Conservation (phyloP, 2,888 invertebrate genomes). For the Ephialtes manifestator region DNA sequence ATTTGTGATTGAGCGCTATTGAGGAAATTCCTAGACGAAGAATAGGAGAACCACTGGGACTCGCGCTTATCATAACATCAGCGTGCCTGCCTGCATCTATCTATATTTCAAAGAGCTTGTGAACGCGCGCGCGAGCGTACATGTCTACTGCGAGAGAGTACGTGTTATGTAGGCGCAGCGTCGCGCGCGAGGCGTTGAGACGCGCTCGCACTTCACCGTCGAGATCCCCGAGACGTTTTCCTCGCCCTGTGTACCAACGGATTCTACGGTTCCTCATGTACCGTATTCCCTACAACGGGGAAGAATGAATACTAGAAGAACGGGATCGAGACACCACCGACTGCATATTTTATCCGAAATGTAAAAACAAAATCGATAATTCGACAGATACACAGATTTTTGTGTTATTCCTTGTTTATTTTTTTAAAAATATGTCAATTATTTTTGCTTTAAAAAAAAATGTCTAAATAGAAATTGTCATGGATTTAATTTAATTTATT, state of each 20-base stretch:
- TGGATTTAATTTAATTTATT: no score
- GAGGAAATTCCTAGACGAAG: constrained; percentile 35
- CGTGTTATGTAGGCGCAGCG: constrained; percentile 56
- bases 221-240: constrained; percentile 29
- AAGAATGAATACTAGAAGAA: constrained; percentile 7
- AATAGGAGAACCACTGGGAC: constrained; percentile 75
- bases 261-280: constrained; percentile 9
- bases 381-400: no score
- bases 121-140: constrained; percentile 56
- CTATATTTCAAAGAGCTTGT: constrained; percentile 77
- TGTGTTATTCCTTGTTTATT: no score
- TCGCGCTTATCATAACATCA: constrained; percentile 79
- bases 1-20: background rate
- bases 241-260: constrained; percentile 22
- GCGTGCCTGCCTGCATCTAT: constrained; percentile 77
- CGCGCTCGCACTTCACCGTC: constrained; percentile 13
- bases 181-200: constrained; percentile 48
- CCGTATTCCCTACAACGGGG: background rate
- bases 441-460: no score
- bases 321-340: background rate
- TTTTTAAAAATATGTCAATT: no score
- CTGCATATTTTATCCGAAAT: background rate
- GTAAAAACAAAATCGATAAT: no score
- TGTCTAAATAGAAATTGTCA: no score
- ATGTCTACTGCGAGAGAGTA: constrained; percentile 41